A percentile compares a stretch with the other conserved stretches of the same genome.
These are phyloP conservation scores for Prunella himalayana DNA, from an alignment of 2,113 vertebrate species.

Conservation along the genomic window DNA sequence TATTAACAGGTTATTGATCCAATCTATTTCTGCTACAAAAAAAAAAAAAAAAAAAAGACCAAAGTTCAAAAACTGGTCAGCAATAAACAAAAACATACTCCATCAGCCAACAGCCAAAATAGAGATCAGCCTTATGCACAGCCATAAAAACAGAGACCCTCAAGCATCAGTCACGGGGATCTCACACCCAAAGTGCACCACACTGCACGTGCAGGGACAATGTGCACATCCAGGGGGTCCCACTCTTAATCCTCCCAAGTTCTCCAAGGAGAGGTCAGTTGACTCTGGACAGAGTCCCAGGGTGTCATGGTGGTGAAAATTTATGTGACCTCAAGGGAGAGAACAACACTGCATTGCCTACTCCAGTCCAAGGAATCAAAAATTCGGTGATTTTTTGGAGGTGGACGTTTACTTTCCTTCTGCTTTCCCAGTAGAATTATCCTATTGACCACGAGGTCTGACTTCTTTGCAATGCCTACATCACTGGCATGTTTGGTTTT, in stretches of 20 bases:
- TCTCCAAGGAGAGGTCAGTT: not conserved
- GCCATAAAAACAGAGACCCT: not conserved
- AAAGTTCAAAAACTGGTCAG: not conserved
- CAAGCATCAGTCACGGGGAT: not conserved
- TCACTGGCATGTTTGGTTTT: not conserved
- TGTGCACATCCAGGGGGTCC: not conserved
- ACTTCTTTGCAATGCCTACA: not conserved
- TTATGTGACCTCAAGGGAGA: not conserved
- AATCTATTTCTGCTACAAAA: not conserved
- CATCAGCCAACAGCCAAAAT: not conserved
- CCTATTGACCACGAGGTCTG: not conserved
- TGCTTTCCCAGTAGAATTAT: not conserved
- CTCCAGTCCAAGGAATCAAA: not conserved
- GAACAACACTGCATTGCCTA: not conserved
- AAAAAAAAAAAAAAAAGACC: not conserved
- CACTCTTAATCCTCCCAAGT: not conserved
- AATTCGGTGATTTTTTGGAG: not conserved
- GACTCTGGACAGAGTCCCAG: not conserved
- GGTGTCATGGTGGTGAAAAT: not conserved
- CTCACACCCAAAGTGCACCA: not conserved
- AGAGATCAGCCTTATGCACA: not conserved
- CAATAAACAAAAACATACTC: not conserved
- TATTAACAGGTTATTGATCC: slow-evolving; percentile 45
- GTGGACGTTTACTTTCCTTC: not conserved
- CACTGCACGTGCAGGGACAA: not conserved